Percentiles rank a stretch among this genome's conserved stretches.
Conservation (phyloP, 2,888 invertebrate species). For the Tholera decimalis region DNA sequence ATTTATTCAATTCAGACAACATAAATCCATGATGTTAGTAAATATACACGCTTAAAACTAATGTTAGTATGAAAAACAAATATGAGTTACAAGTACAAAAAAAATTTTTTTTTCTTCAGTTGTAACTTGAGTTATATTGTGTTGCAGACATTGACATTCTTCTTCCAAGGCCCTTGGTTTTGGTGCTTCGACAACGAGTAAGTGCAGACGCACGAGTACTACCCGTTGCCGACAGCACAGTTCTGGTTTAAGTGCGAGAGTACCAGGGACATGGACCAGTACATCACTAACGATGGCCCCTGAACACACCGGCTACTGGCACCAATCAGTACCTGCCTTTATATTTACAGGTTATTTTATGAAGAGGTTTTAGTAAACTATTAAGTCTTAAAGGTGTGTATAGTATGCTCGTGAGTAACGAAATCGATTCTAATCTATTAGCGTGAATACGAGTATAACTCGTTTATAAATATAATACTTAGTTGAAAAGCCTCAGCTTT, state of each 20-base stretch:
- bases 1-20: too few species aligned
- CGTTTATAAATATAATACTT: too few species aligned
- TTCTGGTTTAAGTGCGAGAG: conserved; percentile 93
- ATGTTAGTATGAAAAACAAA: too few species aligned
- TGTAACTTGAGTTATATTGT: background rate
- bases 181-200: conserved; percentile 94
- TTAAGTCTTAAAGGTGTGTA: too few species aligned
- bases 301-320: conserved; percentile 55
- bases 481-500: too few species aligned
- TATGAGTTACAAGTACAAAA: too few species aligned
- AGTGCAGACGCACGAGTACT: conserved; percentile 92
- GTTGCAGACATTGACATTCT: conserved; percentile 94
- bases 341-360: conserved; percentile 12
- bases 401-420: too few species aligned
- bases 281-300: conserved; percentile 81
- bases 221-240: conserved; percentile 92
- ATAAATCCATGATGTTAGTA: too few species aligned
- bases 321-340: background rate
- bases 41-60: too few species aligned
- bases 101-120: background rate
- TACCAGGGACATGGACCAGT: conserved; percentile 83
- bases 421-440: too few species aligned
- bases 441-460: too few species aligned
- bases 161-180: conserved; percentile 94
- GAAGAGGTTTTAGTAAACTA: too few species aligned